Evolutionary conservation across 2,797 vertebrate genomes (phyloP), one percentile per base, ranked within the genome.

Genomic region (Hippocampus kuda): DNA sequence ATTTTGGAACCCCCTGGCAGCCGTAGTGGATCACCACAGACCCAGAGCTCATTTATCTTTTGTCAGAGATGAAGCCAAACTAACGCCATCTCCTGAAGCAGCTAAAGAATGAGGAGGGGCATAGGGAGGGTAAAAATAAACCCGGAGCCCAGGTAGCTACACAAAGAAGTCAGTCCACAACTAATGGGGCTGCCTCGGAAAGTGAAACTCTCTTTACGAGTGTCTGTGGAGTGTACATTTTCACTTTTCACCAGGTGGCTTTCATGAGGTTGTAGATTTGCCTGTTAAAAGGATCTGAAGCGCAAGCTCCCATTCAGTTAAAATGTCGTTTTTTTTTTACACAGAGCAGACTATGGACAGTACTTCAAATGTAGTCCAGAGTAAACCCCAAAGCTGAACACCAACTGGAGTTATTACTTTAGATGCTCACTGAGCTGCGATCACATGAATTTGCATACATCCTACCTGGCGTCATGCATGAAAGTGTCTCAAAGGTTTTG

Each of bases 1-100:
- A 98, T 99, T 98, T 99, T 98, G 93, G 96, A 98, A 97, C 92
- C 94, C 94, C 94, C 95, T 94, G 94, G 94, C 95, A 98, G 94
- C 94, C 93, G 92, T 89, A 93, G 93, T 93, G 92, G 94, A 95
- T 94, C 92, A 93, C 96, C 89, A 85, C 94, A 93, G 95, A 94
- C 95, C 94, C 94, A 91, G 82, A 94, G 94, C 96, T 97, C 95
- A 93, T 99, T 97, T 98, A 96, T 98, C 97, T 98, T 98, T 92
- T 98, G 96, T 98, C 95, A 96, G 94, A 93, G 93, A 93, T 93
- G 92, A 93, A 98, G 95, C 94, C 94, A 95, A 96, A 94, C 89
- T 94, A 94, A 93, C 89, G 87, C 93, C 95, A 94, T 94, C 93
- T 96, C 91, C 89, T 91, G 92, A 93, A 87, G 93, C 93, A 91